Base-by-base conservation (phyloP, 2,113 vertebrate species). In the Patagioenas fasciata region DNA sequence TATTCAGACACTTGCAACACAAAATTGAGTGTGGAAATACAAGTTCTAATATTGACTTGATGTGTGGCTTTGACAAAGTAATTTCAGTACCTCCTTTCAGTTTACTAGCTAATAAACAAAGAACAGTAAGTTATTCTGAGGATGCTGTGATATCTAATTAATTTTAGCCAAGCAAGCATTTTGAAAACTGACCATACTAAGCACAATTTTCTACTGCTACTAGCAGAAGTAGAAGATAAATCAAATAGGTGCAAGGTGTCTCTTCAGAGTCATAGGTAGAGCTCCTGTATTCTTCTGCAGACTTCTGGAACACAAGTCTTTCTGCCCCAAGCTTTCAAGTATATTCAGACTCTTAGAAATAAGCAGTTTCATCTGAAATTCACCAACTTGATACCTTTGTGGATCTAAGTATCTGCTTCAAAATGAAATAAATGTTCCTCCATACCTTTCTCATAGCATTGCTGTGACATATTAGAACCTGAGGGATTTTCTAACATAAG, bases 21-120 rank as follows among this genome's bases (percentile, higher is more conserved):
- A 92, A 87, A 89, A 92, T 72, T 89, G 85, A 92, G 89, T 82
- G 80, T 73, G 62, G 58, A 95, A 96, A 91, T 94, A 65, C 50
- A 95, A 20, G 81, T 85, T 82, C 78, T 89, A 88, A 96, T 93
- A 88, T 75, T 53, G 51, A 95, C 80, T 86, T 92, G 93, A 92
- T 95, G 5, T 90, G 92, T 88, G 69, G 61, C 48, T 96, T 93
- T 6, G 0, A 73, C 38, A 84, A 95, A 96, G 84, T 91, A 72
- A 94, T 96, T 96, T 91, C 85, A 94, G 48, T 71, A 44, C 29
- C 31, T 83, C 61, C 48, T 93, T 93, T 81, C 90, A 72, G 82
- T 92, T 95, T 96, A 87, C 80, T 72, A 64, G 83, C 60, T 84
- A 90, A 90, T 93, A 97, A 94, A 93, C 14, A 74, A 32, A 84